A percentile compares a stretch with the other conserved stretches of the same genome.
Evolutionary conservation across 2,797 vertebrate species (phyloP).

Genomic region (Masticophis lateralis): DNA sequence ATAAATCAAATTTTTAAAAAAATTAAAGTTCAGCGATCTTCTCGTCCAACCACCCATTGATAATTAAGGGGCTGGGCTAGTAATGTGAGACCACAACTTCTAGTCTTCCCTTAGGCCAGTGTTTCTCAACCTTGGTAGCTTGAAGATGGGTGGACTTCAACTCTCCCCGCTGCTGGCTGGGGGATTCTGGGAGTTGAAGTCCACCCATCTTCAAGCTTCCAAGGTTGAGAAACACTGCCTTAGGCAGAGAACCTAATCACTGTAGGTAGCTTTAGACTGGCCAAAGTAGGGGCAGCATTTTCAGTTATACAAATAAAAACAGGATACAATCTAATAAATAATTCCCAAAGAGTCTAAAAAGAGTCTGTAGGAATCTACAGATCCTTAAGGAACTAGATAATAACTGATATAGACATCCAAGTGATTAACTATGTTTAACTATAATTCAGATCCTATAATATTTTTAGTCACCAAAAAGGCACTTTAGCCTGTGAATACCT

Average conservation of each 20-base stretch:
- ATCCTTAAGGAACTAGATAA: conserved; percentile 28
- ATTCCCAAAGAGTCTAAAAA: neutral
- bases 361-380: neutral
- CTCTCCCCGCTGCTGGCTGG: too few species aligned
- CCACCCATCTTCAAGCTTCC: too few species aligned
- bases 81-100: neutral
- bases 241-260: too few species aligned
- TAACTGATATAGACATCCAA: conserved; percentile 57
- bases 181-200: too few species aligned
- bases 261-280: neutral
- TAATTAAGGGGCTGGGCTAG: neutral
- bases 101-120: neutral
- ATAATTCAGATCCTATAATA: conserved; percentile 46
- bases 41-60: neutral
- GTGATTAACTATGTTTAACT: conserved; percentile 46
- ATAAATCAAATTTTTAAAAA: too few species aligned
- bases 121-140: too few species aligned
- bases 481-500: conserved; percentile 48
- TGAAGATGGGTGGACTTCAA: too few species aligned
- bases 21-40: neutral
- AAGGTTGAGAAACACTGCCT: too few species aligned
- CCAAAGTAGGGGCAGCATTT: neutral
- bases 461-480: conserved; percentile 53
- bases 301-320: neutral
- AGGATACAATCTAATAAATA: neutral